phyloP scores from a whole-genome alignment of 2,797 vertebrate genomes.

The Discoglossus pictus region DNA sequence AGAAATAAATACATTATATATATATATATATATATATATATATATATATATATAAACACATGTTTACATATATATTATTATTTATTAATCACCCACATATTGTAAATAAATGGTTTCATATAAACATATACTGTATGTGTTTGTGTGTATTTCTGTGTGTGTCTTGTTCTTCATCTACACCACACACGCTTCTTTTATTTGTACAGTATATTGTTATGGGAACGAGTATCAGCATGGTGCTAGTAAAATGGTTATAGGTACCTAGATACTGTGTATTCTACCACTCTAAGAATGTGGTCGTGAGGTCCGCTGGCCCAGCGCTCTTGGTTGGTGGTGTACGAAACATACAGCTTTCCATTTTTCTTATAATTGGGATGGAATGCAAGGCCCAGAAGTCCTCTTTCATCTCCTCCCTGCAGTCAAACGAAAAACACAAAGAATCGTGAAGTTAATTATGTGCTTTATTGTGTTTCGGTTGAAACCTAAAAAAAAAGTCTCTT shows the following conservation, averaged over 20 bases:
- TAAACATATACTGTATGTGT: too few relatives aligned
- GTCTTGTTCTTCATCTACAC: too few relatives aligned
- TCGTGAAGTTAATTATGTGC: conserved; percentile 97
- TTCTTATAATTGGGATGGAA: conserved; percentile 99
- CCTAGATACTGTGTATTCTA: conserved; percentile 98
- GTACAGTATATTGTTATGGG: too few relatives aligned
- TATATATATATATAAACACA: too few relatives aligned
- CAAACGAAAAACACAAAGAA: conserved; percentile 97
- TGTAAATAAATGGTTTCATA: too few relatives aligned
- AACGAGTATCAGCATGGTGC: neutral
- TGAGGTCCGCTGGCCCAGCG: conserved; percentile 98
- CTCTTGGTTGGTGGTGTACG: conserved; percentile 99
- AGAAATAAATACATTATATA: too few relatives aligned
- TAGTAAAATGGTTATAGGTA: conserved; percentile 57
- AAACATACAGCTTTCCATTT: conserved; percentile 99
- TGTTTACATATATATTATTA: too few relatives aligned
- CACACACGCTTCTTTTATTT: too few relatives aligned
- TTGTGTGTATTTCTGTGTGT: too few relatives aligned
- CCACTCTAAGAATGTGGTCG: conserved; percentile 96
- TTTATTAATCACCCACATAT: too few relatives aligned
- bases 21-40: too few relatives aligned
- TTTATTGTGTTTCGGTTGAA: conserved; percentile 79
- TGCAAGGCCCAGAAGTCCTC: conserved; percentile 98
- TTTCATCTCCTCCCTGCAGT: conserved; percentile 99
- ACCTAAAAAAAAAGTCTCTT: conserved; percentile 76